Evolutionary conservation across 2,888 invertebrate species (phyloP), one percentile per base, ranked within the genome.

Genomic region (Cotesia congregata): DNA sequence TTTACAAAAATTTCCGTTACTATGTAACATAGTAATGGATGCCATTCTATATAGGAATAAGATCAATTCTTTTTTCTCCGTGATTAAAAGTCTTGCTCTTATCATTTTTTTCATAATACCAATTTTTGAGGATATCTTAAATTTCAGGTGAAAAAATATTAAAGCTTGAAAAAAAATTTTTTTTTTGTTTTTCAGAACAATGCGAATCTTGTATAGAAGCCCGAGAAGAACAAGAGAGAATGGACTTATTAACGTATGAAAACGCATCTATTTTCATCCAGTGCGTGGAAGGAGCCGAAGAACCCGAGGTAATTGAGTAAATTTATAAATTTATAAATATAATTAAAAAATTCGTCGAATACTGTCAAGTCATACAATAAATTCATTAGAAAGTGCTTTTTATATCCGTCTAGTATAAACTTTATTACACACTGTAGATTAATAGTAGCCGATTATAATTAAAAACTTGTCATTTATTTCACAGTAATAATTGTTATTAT

Each of bases 201-300:
- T 89, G 89, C 17, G 82, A 81, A 5, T 83, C 85, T 3, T 89
- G 89, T 70, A 87, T 88, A 83, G 77, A 84, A 30, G 87, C 85
- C 12, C 86, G 86, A 69, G 79, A 86, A 60, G 87, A 88, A 30
- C 85, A 86, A 77, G 89, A 89, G 77, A 84, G 87, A 3, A 77
- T 87, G 73, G 87, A 87, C 40, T 88, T 86, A 75, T 80, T 89
- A 17, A 89, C 87, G 76, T 89, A 89, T 77, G 87, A 89, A 6
- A 85, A 86, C 70, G 89, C 88, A 61, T 85, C 86, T 17, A 89
- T 89, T 75, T 89, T 86, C 77, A 85, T 89, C 64, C 87, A 87
- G 70, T 88, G 85, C 74, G 81, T 88, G 69, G 88, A 89, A 74
- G 89, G 89, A 3, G 85, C 79, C 72, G 89, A 88, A 15, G 88